Base-by-base conservation (phyloP, 2,113 vertebrate species). In the Malurus elegans region DNA sequence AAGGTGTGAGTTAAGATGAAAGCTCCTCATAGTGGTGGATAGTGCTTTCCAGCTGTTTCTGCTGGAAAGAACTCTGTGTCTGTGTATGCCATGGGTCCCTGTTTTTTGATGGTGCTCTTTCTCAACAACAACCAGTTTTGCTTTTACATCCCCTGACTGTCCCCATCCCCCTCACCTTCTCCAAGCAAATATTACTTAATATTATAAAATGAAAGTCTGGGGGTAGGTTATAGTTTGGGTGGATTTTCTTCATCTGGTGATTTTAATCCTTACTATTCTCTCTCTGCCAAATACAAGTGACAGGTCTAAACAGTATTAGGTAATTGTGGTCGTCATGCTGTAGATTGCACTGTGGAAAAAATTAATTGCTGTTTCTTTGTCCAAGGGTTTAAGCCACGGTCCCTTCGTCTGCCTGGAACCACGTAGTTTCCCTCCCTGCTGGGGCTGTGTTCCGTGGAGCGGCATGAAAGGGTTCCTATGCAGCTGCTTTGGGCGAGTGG, bases 401-500 rank as follows among this genome's bases (percentile, higher is more conserved):
- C 94, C 95, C 42, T 65, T 83, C 26, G 31, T 87, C 96, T 96
- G 96, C 83, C 79, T 75, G 20, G 24, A 92, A 96, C 91, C 72
- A 42, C 88, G 36, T 95, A 29, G 51, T 94, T 96, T 96, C 92
- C 60, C 95, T 97, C 93, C 92, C 28, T 5, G 72, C 47, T 87
- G 95, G 95, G 95, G 86, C 90, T 93, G 86, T 8, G 44, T 80
- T 93, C 90, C 42, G 72, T 73, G 15, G 54, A 95, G 91, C 95
- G 79, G 80, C 91, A 78, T 95, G 96, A 97, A 97, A 97, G 97
- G 96, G 95, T 97, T 95, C 94, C 51, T 95, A 92, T 93, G 83
- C 88, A 97, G 97, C 96, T 74, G 97, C 91, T 71, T 94, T 50
- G 94, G 96, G 95, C 85, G 95, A 94, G 98, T 97, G 97, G 97